phyloP scores from a whole-genome alignment of 2,888 invertebrate species.

The Melinaea marsaeus region DNA sequence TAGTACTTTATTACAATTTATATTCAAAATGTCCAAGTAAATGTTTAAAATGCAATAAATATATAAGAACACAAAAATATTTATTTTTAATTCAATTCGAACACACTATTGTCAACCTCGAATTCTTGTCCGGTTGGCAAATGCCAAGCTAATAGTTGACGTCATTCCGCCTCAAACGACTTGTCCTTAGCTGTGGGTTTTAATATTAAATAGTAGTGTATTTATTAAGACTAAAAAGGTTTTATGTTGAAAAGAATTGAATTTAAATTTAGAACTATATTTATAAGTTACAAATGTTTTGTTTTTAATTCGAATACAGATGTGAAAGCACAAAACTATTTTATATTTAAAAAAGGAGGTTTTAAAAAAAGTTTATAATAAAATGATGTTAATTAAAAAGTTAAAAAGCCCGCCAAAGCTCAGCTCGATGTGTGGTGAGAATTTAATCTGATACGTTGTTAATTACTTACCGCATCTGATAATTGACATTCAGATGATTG shows the following conservation, averaged over 20 bases:
- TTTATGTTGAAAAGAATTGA: not conserved
- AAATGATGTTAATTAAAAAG: conserved; percentile 1
- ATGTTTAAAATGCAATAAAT: no score
- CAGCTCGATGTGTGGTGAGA: conserved; percentile 21
- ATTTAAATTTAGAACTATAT: not conserved
- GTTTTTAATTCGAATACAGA: no score
- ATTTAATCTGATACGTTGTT: conserved; percentile 30
- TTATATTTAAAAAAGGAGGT: conserved; percentile 12
- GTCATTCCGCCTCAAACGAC: conserved; percentile 58
- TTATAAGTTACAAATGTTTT: not conserved
- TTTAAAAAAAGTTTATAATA: conserved; percentile 9
- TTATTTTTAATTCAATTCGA: not conserved
- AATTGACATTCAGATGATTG: conserved; percentile 20
- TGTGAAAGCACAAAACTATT: not conserved
- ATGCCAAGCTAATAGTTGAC: conserved; percentile 56
- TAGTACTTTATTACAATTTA: no score
- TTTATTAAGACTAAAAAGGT: not conserved
- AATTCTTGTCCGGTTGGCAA: conserved; percentile 58
- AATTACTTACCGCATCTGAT: conserved; percentile 31
- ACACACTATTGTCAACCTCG: conserved; percentile 49
- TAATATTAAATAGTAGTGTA: not conserved
- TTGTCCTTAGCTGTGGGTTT: conserved; percentile 29
- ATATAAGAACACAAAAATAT: no score
- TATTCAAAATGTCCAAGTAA: no score
- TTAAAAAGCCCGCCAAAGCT: not conserved